Conservation (phyloP, 2,888 invertebrate species). For the Oscheius sp. region DNA sequence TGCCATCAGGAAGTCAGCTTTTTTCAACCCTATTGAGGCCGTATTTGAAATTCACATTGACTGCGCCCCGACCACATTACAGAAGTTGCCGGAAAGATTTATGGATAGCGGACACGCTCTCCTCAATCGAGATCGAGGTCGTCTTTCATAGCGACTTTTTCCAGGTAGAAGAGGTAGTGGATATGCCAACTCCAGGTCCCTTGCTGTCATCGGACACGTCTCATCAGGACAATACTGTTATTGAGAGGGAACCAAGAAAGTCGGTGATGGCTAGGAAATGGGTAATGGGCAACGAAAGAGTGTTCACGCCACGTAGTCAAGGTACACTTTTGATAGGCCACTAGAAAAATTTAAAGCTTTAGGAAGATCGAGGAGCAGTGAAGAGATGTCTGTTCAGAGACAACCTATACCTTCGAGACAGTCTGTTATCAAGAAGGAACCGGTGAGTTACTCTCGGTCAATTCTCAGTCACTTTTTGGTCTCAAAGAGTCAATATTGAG, state of each 20-base stretch:
- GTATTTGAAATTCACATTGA: slow-evolving; percentile 1
- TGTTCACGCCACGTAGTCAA: neutral
- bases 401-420: neutral
- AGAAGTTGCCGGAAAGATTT: slow-evolving; percentile 7
- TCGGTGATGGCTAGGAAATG: slow-evolving; percentile 15
- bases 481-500: neutral
- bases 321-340: neutral
- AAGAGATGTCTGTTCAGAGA: neutral
- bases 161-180: neutral
- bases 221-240: slow-evolving; percentile 6
- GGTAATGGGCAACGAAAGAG: neutral
- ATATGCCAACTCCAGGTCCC: slow-evolving; percentile 16
- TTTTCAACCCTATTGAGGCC: neutral
- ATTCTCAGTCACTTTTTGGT: neutral
- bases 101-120: slow-evolving; percentile 10
- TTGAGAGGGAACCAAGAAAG: neutral
- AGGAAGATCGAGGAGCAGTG: neutral
- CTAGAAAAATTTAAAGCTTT: neutral
- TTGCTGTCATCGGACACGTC: slow-evolving; percentile 3
- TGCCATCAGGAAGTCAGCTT: neutral
- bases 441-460: neutral
- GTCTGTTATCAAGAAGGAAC: neutral
- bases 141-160: neutral
- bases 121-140: slow-evolving; percentile 19
- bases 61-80: slow-evolving; percentile 24